Evolutionary conservation across 2,113 vertebrate genomes (phyloP), one percentile per base, ranked within the genome.

Genomic region (Arvicanthis niloticus): DNA sequence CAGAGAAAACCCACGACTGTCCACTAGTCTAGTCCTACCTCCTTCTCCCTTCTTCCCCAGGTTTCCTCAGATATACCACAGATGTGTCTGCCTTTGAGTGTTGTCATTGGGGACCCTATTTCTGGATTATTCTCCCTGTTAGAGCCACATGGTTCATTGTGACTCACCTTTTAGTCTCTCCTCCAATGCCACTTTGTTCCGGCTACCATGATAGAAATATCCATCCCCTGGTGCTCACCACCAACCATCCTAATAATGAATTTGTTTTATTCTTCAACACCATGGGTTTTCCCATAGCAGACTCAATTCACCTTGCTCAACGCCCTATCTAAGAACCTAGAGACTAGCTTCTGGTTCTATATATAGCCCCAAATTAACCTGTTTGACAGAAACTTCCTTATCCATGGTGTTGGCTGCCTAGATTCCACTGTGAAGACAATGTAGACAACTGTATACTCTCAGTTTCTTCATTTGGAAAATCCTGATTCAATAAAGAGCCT

Each of bases 111-210:
- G 48, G 48, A 42, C 58, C 8, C 16, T 77, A 24, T 86, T 67
- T 26, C 62, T 77, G 72, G 31, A 34, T 72, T 56, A 17, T 5
- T 90, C 29, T 76, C 19, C 53, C 17, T 7, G 56, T 26, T 5
- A 2, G 6, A 75, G 0, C 15, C n/a, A 17, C 11, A 4, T 2
- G 42, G 7, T 3, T 78, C 78, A 19, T 0, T 6, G 0, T 1
- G 22, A 10, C 62, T 58, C 21, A 2, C 3, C 11, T 34, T 10
- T 75, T 40, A 24, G 65, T 53, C 31, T 95, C 85, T 85, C 37
- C 8, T 86, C 56, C 11, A 53, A 29, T 56, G 65, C 17, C 65
- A 40, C 12, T 21, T 2, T 67, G 29, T 37, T 15, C 75, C 26
- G 40, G 26, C n/a, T 58, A 68, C 4, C 29, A 42, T 40, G 17